Conservation (phyloP, 2,797 vertebrate species). For the Chanos chanos region DNA sequence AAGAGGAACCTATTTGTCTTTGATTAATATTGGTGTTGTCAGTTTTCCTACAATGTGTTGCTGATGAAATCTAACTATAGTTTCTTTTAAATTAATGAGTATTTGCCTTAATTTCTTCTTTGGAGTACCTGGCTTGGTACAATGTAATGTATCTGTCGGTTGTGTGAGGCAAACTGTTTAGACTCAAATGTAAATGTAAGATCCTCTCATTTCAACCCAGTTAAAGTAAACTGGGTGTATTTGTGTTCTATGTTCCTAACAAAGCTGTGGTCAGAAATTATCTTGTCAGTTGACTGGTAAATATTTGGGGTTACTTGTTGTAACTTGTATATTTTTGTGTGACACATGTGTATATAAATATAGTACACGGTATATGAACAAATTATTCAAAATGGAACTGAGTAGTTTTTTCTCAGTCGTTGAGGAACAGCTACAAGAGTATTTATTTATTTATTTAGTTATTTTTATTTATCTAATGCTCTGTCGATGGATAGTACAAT, state of each 20-base stretch:
- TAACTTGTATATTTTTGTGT: slow-evolving; percentile 71
- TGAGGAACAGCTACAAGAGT: slow-evolving; percentile 54
- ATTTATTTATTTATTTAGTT: slow-evolving; percentile 35
- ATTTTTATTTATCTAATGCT: too few species aligned
- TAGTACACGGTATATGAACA: slow-evolving; percentile 37
- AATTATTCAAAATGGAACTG: slow-evolving; percentile 54
- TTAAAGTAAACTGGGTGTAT: slow-evolving; percentile 20
- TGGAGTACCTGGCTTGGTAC: slow-evolving; percentile 37
- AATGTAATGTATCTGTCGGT: slow-evolving; percentile 30
- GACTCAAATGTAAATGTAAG: slow-evolving; percentile 58
- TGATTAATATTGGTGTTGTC: slow-evolving; percentile 34
- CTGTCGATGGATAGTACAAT: slow-evolving; percentile 60
- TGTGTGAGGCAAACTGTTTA: slow-evolving; percentile 24
- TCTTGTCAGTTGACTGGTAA: slow-evolving; percentile 36
- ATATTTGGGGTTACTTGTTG: slow-evolving; percentile 67
- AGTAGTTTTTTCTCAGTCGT: slow-evolving; percentile 44
- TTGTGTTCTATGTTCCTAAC: slow-evolving; percentile 24
- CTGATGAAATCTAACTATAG: slow-evolving; percentile 33
- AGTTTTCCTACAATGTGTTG: slow-evolving; percentile 13
- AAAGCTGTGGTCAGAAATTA: slow-evolving; percentile 1
- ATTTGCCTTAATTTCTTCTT: slow-evolving; percentile 47
- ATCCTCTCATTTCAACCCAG: slow-evolving; percentile 35
- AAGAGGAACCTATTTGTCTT: slow-evolving; percentile 18
- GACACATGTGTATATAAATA: slow-evolving; percentile 55
- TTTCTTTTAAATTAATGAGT: slow-evolving; percentile 30